Conservation (phyloP, 2,113 vertebrate species). For the Protobothrops mucrosquamatus region DNA sequence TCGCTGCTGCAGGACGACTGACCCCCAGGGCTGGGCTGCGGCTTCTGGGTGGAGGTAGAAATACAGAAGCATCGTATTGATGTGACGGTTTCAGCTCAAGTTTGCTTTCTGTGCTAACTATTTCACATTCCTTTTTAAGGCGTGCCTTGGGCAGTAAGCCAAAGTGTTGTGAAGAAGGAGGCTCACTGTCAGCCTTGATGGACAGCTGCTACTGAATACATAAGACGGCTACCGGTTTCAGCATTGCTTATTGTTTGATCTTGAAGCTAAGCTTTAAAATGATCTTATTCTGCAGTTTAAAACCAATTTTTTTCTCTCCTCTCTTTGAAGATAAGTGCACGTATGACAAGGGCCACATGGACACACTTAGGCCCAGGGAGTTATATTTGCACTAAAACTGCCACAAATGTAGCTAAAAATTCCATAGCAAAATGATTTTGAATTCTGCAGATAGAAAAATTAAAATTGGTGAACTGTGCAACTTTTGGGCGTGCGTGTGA, state of each 20-base stretch:
- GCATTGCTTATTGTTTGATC: not conserved
- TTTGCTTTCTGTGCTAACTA: not conserved
- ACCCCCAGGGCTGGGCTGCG: slow-evolving; percentile 89
- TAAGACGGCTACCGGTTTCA: not conserved
- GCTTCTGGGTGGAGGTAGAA: slow-evolving; percentile 74
- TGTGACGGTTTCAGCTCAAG: not conserved
- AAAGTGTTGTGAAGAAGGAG: not conserved
- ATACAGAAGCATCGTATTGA: not conserved
- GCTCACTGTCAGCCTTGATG: not conserved
- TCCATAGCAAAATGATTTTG: not conserved
- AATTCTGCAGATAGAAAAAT: not conserved
- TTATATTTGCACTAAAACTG: not conserved
- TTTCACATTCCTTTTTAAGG: not conserved
- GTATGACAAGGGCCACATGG: no score
- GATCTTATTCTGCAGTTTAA: not conserved
- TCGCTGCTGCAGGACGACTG: slow-evolving; percentile 97
- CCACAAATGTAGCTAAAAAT: not conserved
- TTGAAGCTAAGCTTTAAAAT: not conserved
- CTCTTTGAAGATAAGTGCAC: not conserved
- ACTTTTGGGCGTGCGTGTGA: not conserved
- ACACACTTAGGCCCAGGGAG: not conserved
- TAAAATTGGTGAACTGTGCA: not conserved
- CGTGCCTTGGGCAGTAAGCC: not conserved
- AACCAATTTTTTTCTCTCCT: not conserved
- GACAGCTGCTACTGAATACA: not conserved